Conservation (phyloP, 2,888 invertebrate genomes). For the Plusia festucae region DNA sequence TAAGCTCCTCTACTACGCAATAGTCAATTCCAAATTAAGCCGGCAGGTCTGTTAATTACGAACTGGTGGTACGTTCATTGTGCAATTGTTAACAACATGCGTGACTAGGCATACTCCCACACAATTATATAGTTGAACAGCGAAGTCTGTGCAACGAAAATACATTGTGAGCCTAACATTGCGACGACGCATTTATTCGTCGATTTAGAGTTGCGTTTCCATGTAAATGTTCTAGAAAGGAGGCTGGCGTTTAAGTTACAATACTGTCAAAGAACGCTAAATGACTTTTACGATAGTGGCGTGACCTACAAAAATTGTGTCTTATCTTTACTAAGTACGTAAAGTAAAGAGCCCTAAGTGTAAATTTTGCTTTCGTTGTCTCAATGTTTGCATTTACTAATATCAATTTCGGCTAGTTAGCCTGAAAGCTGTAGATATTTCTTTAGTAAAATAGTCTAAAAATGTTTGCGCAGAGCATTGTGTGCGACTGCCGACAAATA, state of each 20-base stretch:
- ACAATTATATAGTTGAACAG: background rate
- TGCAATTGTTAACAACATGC: conserved; percentile 1
- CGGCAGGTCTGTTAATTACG: background rate
- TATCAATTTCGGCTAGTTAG: no score
- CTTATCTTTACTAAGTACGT: background rate
- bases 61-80: background rate
- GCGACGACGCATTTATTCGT: background rate
- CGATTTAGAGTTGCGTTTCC: background rate
- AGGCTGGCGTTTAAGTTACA: background rate
- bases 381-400: no score
- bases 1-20: background rate
- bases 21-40: background rate
- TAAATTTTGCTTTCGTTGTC: no score
- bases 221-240: background rate
- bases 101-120: background rate
- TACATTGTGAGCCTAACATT: no score
- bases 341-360: no score
- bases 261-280: background rate
- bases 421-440: no score
- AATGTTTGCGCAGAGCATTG: no score
- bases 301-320: background rate
- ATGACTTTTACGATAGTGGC: background rate
- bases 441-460: no score
- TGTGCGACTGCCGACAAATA: no score
- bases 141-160: background rate